Conservation (phyloP, 2,888 invertebrate species). For the Ectropis crepuscularia region DNA sequence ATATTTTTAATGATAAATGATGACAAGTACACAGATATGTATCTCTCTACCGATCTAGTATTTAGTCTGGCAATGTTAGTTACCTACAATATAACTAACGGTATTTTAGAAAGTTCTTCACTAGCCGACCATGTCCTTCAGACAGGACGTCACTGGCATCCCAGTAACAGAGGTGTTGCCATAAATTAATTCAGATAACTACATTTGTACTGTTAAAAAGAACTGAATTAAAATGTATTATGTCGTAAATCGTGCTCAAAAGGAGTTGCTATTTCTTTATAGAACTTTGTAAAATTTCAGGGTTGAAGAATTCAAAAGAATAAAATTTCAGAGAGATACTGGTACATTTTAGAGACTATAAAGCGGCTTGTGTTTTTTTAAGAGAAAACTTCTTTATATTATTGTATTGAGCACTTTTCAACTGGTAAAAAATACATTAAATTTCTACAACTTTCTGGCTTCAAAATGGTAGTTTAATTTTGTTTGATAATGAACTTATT, state of each 20-base stretch:
- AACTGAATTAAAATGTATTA: conserved; percentile 40
- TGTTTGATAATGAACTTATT: no score
- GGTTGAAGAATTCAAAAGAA: no score
- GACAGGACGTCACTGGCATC: conserved; percentile 11
- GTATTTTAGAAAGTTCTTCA: conserved; percentile 1
- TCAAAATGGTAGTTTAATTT: no score
- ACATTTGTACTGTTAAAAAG: conserved; percentile 36
- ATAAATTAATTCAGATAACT: conserved; percentile 39
- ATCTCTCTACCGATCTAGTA: background rate
- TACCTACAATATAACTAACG: background rate
- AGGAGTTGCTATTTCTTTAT: conserved; percentile 8
- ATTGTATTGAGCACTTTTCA: no score
- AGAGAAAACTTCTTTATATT: no score
- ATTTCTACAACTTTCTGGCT: no score
- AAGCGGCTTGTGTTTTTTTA: no score
- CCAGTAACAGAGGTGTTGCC: conserved; percentile 21
- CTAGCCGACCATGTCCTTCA: conserved; percentile 1
- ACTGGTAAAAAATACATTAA: no score
- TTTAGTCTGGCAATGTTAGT: background rate
- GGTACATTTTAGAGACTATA: no score
- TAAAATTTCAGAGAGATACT: no score
- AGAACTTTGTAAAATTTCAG: background rate
- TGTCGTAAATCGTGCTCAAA: conserved; percentile 35
- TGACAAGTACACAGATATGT: no score
- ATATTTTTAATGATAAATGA: no score